Conservation (phyloP, 2,113 vertebrate species). For the Nothocercus nigrocapillus region DNA sequence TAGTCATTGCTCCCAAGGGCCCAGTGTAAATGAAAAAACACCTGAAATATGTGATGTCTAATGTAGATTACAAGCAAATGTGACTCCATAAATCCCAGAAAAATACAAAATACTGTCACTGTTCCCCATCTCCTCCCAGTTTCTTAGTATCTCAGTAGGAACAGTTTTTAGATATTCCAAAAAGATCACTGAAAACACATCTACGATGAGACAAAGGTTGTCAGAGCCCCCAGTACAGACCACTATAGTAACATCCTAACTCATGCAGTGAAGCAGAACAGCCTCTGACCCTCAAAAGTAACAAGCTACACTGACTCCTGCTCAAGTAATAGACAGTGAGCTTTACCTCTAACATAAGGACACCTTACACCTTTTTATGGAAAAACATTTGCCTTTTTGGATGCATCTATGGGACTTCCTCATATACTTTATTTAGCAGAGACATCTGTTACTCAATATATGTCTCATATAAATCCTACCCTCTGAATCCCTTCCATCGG, state of each 20-base stretch:
- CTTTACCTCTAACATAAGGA: neutral
- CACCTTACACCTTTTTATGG: neutral
- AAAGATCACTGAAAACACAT: neutral
- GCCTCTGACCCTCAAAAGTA: neutral
- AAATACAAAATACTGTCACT: neutral
- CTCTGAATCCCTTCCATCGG: conserved; percentile 44
- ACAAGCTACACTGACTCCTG: neutral
- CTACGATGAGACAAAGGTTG: fast-evolving
- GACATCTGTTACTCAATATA: conserved; percentile 44
- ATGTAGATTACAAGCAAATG: neutral
- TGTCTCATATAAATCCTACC: conserved; percentile 34
- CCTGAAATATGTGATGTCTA: neutral
- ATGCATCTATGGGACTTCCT: neutral
- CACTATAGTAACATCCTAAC: neutral
- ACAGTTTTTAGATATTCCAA: neutral
- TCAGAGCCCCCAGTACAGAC: neutral
- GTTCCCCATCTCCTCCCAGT: neutral
- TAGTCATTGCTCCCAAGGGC: neutral
- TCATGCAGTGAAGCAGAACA: neutral
- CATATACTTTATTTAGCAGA: conserved; percentile 3
- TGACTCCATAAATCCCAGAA: neutral
- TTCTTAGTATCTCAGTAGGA: neutral
- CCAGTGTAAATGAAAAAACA: neutral
- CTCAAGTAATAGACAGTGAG: neutral
- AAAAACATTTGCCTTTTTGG: conserved; percentile 21